Evolutionary conservation across 2,797 vertebrate genomes (phyloP).

Genomic region (Valencia hispanica): DNA sequence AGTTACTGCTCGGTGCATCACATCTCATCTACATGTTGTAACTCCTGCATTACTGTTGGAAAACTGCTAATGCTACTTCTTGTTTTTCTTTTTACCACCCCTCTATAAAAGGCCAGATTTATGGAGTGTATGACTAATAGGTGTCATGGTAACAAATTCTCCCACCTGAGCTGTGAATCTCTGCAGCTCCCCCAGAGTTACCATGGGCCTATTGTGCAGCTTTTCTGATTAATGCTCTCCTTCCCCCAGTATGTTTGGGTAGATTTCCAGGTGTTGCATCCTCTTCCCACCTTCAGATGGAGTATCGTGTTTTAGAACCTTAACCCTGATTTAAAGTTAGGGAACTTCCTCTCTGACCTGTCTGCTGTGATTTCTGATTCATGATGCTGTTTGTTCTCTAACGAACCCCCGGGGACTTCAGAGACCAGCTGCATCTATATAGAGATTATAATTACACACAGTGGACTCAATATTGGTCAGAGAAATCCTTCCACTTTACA

Average conservation of each 20-base stretch:
- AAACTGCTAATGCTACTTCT: no score
- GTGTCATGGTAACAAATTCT: neutral
- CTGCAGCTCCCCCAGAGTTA: neutral
- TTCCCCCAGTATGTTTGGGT: neutral
- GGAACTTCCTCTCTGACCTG: neutral
- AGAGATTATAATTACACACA: neutral
- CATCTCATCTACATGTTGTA: no score
- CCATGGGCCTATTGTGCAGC: neutral
- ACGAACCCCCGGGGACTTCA: neutral
- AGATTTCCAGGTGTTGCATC: neutral
- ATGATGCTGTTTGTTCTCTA: neutral
- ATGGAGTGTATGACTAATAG: neutral
- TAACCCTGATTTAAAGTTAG: no score
- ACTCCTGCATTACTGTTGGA: no score
- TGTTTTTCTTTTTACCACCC: no score
- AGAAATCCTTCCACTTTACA: no score
- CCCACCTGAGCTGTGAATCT: neutral
- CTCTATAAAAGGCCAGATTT: neutral
- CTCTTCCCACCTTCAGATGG: neutral
- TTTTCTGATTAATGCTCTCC: neutral
- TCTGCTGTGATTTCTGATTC: neutral
- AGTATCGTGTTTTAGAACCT: neutral
- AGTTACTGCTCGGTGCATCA: no score
- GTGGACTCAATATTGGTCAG: neutral
- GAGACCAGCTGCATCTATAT: neutral